These are phyloP conservation scores for Tethea ocularis DNA, from an alignment of 2,888 invertebrate species.

Conservation along the genomic window DNA sequence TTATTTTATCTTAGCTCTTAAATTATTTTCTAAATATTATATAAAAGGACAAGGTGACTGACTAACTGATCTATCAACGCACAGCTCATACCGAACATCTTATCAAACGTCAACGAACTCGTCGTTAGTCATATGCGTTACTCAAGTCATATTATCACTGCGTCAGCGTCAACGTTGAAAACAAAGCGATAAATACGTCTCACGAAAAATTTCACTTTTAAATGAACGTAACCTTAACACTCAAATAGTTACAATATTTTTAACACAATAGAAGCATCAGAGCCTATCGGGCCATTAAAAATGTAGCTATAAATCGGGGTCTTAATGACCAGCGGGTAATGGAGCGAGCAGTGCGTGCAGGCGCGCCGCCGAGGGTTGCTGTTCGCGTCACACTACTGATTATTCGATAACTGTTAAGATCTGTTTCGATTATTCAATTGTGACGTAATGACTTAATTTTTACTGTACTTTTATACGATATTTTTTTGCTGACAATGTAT, in stretches of 20 bases:
- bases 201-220: neutral
- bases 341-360: conserved; percentile 28
- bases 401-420: neutral
- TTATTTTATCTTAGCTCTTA: too few species aligned
- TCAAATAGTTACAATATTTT: conserved; percentile 24
- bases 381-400: neutral
- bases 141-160: too few species aligned
- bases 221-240: neutral
- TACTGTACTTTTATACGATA: neutral
- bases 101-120: too few species aligned
- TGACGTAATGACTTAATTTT: neutral
- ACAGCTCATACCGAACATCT: too few species aligned
- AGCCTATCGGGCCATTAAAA: conserved; percentile 49
- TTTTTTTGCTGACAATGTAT: too few species aligned
- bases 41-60: too few species aligned
- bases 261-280: conserved; percentile 28
- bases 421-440: neutral
- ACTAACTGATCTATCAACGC: too few species aligned
- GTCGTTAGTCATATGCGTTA: too few species aligned
- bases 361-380: neutral
- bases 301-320: conserved; percentile 53
- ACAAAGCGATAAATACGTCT: neutral
- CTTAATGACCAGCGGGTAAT: conserved; percentile 54
- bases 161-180: too few species aligned
- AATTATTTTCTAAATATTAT: too few species aligned